Evolutionary conservation across 1,140 invertebrate genomes (phyloP).

Genomic region (Microplitis mediator): DNA sequence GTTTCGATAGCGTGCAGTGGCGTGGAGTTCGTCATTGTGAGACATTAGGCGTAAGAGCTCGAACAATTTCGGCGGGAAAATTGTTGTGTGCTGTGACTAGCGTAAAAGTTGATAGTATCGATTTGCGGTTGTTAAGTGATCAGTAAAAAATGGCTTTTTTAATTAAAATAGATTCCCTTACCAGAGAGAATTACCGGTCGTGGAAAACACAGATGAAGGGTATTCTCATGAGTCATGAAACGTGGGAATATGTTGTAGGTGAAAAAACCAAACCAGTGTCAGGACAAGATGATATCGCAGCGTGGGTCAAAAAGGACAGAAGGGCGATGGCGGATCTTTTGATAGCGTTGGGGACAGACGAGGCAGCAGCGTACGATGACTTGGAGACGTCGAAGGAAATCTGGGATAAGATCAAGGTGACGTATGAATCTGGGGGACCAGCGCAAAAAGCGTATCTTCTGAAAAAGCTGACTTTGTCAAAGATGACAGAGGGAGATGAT

Average conservation of each 20-base stretch:
- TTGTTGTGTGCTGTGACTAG: neutral
- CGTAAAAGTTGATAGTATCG: neutral
- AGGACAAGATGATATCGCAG: neutral
- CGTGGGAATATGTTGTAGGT: constrained; percentile 12
- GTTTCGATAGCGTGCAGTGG: constrained; percentile 6
- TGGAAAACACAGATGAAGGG: constrained; percentile 1
- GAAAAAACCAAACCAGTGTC: constrained; percentile 5
- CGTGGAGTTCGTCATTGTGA: constrained; percentile 5
- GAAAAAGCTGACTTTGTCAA: constrained; percentile 30
- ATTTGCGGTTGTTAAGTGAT: neutral
- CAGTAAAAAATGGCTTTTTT: neutral
- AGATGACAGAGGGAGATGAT: constrained; percentile 39
- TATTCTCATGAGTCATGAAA: neutral
- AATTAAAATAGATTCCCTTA: constrained; percentile 1
- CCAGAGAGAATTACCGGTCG: constrained; percentile 2
- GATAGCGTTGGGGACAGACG: constrained; percentile 1
- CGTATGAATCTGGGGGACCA: constrained; percentile 33
- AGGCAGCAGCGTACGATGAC: constrained; percentile 9
- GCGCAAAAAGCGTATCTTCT: constrained; percentile 34
- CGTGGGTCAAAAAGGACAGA: constrained; percentile 12
- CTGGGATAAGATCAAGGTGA: constrained; percentile 27
- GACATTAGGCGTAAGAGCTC: neutral
- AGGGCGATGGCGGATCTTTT: constrained; percentile 3
- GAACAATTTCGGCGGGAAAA: neutral
- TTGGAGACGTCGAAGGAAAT: constrained; percentile 30